phyloP scores from a whole-genome alignment of 2,888 invertebrate genomes.

The Lepetodrilus schrolli region DNA sequence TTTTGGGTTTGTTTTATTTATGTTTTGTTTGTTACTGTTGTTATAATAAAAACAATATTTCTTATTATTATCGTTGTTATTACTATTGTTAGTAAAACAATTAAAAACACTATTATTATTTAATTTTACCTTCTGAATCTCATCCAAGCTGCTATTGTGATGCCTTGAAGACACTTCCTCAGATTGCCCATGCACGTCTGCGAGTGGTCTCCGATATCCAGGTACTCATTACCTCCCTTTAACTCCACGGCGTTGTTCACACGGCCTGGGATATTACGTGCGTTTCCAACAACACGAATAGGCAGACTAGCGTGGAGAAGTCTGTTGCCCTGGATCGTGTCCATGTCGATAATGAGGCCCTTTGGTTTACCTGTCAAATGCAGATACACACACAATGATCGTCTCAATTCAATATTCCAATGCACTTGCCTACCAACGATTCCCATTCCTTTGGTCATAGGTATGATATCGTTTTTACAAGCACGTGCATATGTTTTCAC shows the following conservation, averaged over 20 bases:
- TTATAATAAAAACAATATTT: too few relatives aligned
- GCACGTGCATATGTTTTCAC: too few relatives aligned
- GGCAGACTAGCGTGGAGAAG: constrained; percentile 49
- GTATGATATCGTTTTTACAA: too few relatives aligned
- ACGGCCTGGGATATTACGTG: constrained; percentile 58
- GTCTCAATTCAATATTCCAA: too few relatives aligned
- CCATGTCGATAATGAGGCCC: constrained; percentile 61
- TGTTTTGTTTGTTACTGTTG: too few relatives aligned
- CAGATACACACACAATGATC: too few relatives aligned
- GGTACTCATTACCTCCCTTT: constrained; percentile 65
- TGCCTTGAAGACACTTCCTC: constrained; percentile 61
- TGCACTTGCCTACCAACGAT: too few relatives aligned
- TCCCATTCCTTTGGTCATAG: too few relatives aligned
- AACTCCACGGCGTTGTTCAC: constrained; percentile 66
- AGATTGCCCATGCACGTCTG: constrained; percentile 71
- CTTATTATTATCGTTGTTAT: too few relatives aligned
- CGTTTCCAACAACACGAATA: constrained; percentile 51
- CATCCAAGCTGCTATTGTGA: constrained; percentile 69
- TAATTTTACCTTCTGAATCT: constrained; percentile 57
- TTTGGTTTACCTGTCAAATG: constrained; percentile 62
- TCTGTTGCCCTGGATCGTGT: constrained; percentile 50
- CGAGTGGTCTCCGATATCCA: constrained; percentile 63
- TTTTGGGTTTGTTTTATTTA: too few relatives aligned
- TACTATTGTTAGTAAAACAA: too few relatives aligned
- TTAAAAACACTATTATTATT: too few relatives aligned